These are phyloP conservation scores for Salvelinus fontinalis DNA, from an alignment of 2,113 vertebrate genomes.

Conservation along the genomic window DNA sequence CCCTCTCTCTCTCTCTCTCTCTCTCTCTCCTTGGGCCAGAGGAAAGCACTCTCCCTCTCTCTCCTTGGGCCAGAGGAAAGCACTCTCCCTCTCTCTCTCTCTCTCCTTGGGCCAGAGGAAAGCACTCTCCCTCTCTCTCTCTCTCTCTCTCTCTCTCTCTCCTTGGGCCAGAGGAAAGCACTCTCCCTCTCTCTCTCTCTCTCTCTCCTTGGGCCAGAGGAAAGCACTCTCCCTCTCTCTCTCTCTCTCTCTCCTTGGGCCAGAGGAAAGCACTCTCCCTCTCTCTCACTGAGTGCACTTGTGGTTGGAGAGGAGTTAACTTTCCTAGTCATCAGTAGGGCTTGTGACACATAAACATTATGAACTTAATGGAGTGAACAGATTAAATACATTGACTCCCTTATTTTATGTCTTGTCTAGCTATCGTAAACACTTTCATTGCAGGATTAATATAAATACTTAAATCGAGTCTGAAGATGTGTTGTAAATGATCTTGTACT, in stretches of 20 bases:
- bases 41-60: no score
- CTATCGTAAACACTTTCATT: slow-evolving; percentile 15
- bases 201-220: no score
- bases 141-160: no score
- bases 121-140: no score
- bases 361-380: not conserved
- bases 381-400: slow-evolving; percentile 11
- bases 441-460: slow-evolving; percentile 10
- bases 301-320: not conserved
- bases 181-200: no score
- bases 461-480: slow-evolving; percentile 5
- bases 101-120: no score
- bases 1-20: not conserved
- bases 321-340: not conserved
- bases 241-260: no score
- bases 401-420: slow-evolving; percentile 10
- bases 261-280: not conserved
- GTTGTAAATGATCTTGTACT: not conserved
- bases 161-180: no score
- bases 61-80: no score
- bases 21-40: not conserved
- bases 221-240: no score
- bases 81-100: no score
- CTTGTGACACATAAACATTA: slow-evolving; percentile 6
- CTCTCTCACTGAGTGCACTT: not conserved